Evolutionary conservation across 2,113 vertebrate species (phyloP), one percentile per base, ranked within the genome.

Genomic region (Cephalopholis sonnerati): DNA sequence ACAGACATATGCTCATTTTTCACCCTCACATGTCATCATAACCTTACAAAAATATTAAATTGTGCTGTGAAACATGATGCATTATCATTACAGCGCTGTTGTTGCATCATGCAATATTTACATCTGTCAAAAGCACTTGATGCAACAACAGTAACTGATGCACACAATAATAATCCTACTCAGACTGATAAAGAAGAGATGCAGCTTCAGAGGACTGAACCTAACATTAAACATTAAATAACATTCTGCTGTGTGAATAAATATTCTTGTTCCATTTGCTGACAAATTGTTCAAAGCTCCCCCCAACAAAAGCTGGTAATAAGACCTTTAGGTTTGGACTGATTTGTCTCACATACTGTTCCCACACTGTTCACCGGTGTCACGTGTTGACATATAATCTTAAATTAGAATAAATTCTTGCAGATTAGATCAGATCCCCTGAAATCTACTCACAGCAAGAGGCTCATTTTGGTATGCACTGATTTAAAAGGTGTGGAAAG

Each of bases 51-150:
- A 44, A 12, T 41, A 41, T 44, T 11, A 9, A 44, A 44, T 44
- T 44, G 41, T 44, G 11, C 10, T 44, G 41, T 44, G 11, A 44
- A 44, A 46, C 15, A 68, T 74, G 54, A 58, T 82, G 69, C 59
- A 44, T 64, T 9, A 57, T 13, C 24, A 54, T 13, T 9, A 20
- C 53, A 66, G 17, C 41, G 24, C 27, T 63, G 48, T 5, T 76
- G 77, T 81, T 74, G 70, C 71, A 79, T 77, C 77, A 80, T 74
- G 39, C 24, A 18, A 39, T 24, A 64, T 32, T 61, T 67, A 27
- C 39, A 61, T 36, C 62, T 74, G 29, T 25, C n/a, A 32, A 39
- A 48, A 11, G 32, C 11, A 44, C 16, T 50, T 41, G 27, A 61
- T 20, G 67, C 67, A 68, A 54, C 54, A 29, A 22, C 32, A 16